Conservation (phyloP, 2,113 vertebrate genomes). For the Sitta europaea region DNA sequence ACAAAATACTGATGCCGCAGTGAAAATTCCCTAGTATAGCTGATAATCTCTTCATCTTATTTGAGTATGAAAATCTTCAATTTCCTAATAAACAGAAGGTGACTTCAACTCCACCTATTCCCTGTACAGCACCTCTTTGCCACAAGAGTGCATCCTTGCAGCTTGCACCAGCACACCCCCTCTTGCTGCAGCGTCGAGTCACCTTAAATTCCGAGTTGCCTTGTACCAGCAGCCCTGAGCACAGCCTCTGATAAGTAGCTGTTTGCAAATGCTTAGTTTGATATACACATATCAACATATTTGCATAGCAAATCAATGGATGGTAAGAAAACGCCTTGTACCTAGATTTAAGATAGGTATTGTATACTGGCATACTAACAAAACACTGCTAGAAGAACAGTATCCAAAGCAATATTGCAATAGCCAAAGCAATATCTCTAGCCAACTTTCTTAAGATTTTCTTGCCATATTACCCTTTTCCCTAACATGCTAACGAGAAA, state of each 20-base stretch:
- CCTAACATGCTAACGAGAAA: neutral
- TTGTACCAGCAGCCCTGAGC: neutral
- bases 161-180: neutral
- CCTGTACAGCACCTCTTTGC: neutral
- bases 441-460: neutral
- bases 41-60: neutral
- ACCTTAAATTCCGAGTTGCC: neutral
- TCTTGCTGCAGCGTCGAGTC: neutral
- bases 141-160: conserved; percentile 47
- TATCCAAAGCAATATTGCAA: neutral
- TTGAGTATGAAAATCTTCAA: neutral
- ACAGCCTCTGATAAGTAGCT: neutral
- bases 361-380: neutral
- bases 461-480: neutral
- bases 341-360: neutral
- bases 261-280: neutral
- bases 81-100: neutral
- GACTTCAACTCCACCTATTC: neutral
- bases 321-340: neutral
- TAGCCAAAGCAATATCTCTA: neutral
- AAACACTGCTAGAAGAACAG: neutral
- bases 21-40: neutral
- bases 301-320: neutral
- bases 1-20: neutral
- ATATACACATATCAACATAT: no score